Percentiles rank a stretch among this genome's conserved stretches.
Conservation (phyloP, 1,140 invertebrate genomes). For the Apocrypta bakeri region DNA sequence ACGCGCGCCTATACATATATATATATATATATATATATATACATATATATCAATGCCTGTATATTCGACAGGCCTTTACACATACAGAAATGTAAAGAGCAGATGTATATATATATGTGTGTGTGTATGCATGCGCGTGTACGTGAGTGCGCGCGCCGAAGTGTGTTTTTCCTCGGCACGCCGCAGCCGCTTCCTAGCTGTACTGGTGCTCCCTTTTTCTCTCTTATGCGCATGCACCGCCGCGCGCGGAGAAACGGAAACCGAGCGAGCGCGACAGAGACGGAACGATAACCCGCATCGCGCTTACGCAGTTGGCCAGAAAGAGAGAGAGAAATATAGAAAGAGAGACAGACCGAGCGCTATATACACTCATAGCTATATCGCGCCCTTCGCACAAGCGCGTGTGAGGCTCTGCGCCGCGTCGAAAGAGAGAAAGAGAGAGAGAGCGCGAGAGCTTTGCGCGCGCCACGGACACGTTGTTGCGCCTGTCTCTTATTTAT, state of each 20-base stretch:
- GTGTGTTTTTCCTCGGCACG: constrained; percentile 1
- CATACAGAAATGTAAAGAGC: not conserved
- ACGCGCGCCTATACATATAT: not conserved
- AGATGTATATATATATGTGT: not conserved
- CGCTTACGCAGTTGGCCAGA: not conserved
- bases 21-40: not conserved
- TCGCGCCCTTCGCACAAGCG: constrained; percentile 33
- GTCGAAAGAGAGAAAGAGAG: constrained; percentile 31
- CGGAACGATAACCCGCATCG: not conserved
- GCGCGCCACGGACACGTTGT: constrained; percentile 1
- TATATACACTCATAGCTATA: constrained; percentile 34
- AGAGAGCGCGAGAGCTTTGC: constrained; percentile 38
- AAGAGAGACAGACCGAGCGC: constrained; percentile 35
- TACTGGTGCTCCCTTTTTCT: constrained; percentile 3
- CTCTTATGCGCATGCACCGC: constrained; percentile 30
- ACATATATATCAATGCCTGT: not conserved
- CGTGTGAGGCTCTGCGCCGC: not conserved
- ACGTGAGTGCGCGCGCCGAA: not conserved
- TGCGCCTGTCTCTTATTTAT: constrained; percentile 24
- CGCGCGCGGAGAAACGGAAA: not conserved
- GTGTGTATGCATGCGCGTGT: not conserved
- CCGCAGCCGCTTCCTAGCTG: not conserved
- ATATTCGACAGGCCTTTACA: not conserved
- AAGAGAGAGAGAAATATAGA: constrained; percentile 35
- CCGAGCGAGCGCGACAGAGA: not conserved